These are phyloP conservation scores for Hirtodrosophila confusa DNA, from an alignment of 2,888 invertebrate genomes.

Conservation along the genomic window DNA sequence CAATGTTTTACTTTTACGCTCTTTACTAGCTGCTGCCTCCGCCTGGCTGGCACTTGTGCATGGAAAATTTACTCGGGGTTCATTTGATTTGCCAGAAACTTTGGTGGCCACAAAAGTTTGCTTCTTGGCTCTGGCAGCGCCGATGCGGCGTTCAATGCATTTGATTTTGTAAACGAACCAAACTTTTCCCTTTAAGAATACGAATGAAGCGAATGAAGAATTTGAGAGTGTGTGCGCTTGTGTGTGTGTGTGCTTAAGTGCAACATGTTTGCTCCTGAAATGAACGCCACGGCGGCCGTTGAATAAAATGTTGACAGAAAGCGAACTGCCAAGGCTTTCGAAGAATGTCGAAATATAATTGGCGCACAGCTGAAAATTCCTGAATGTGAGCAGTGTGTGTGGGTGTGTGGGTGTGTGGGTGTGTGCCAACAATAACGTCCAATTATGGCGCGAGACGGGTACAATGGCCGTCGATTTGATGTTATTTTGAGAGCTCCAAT, in stretches of 20 bases:
- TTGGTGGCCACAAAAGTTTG: slow-evolving; percentile 79
- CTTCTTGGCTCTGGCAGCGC: slow-evolving; percentile 46
- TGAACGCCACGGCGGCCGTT: slow-evolving; percentile 52
- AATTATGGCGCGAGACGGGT: slow-evolving; percentile 60
- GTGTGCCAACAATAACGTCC: slow-evolving; percentile 67
- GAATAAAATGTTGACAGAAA: slow-evolving; percentile 78
- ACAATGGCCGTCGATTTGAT: slow-evolving; percentile 63
- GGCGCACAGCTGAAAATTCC: slow-evolving; percentile 53
- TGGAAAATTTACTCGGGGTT: slow-evolving; percentile 74
- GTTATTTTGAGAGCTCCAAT: slow-evolving; percentile 39
- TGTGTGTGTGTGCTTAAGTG: slow-evolving; percentile 62
- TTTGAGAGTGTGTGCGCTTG: neutral
- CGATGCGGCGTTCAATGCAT: slow-evolving; percentile 69
- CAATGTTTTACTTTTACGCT: slow-evolving; percentile 75
- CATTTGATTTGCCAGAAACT: slow-evolving; percentile 77
- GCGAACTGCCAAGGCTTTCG: slow-evolving; percentile 67
- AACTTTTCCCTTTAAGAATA: slow-evolving; percentile 56
- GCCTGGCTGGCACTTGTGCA: slow-evolving; percentile 52
- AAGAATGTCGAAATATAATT: slow-evolving; percentile 75
- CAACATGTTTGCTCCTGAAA: slow-evolving; percentile 68
- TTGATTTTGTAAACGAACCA: slow-evolving; percentile 67
- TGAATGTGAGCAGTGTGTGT: slow-evolving; percentile 24
- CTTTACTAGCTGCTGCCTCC: slow-evolving; percentile 34
- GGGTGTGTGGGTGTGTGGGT: slow-evolving; percentile 15
- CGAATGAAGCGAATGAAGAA: slow-evolving; percentile 29